These are phyloP conservation scores for Mesembrinibis cayennensis DNA, from an alignment of 2,113 vertebrate genomes.

Conservation along the genomic window DNA sequence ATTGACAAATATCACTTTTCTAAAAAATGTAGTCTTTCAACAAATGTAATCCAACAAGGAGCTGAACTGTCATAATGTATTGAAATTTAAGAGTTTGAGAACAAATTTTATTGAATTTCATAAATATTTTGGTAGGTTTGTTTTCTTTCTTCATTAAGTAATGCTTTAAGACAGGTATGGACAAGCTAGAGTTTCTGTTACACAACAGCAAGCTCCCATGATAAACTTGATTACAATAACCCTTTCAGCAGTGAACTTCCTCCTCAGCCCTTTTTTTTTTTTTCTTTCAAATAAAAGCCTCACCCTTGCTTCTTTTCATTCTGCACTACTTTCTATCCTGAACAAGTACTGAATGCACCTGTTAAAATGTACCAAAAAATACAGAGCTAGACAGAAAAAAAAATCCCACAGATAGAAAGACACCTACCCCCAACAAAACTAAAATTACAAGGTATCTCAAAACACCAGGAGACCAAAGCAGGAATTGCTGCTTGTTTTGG, in stretches of 20 bases:
- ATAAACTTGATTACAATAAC: conserved; percentile 79
- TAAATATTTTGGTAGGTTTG: conserved; percentile 71
- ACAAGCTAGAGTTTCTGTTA: conserved; percentile 85
- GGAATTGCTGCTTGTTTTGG: background rate
- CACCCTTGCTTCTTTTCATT: conserved; percentile 69
- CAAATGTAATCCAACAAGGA: background rate
- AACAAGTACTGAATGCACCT: conserved; percentile 47
- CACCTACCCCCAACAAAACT: background rate
- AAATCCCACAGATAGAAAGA: background rate
- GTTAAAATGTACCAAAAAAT: conserved; percentile 11
- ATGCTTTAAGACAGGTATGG: conserved; percentile 76
- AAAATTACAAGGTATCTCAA: background rate
- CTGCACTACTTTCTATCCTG: conserved; percentile 35
- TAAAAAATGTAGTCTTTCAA: background rate
- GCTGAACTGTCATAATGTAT: background rate
- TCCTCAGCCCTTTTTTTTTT: conserved; percentile 56
- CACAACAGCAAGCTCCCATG: conserved; percentile 77
- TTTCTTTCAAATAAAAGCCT: conserved; percentile 66
- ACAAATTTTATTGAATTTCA: conserved; percentile 72
- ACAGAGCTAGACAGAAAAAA: background rate
- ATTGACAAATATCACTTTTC: background rate
- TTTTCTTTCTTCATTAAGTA: conserved; percentile 78
- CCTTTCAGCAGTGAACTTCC: conserved; percentile 77
- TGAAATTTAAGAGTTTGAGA: conserved; percentile 40
- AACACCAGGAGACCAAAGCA: background rate